Evolutionary conservation across 2,797 vertebrate genomes (phyloP).

Genomic region (Coregonus sp.): DNA sequence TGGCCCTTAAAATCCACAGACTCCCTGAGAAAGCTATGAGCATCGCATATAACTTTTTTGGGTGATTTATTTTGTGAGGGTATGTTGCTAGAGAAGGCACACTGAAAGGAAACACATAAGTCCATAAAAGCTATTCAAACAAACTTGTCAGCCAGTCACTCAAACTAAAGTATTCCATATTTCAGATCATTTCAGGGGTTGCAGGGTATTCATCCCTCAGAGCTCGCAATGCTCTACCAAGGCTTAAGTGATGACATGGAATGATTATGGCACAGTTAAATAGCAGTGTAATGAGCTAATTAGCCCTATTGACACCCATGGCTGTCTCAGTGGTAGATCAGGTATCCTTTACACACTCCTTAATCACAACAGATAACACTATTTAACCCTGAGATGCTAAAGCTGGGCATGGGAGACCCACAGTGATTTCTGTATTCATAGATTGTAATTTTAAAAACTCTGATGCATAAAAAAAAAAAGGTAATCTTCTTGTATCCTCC

Average conservation of each 20-base stretch:
- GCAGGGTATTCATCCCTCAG: constrained; percentile 58
- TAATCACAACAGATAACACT: constrained; percentile 76
- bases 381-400: constrained; percentile 71
- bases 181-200: constrained; percentile 62
- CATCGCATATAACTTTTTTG: background rate
- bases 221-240: constrained; percentile 60
- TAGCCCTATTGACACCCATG: constrained; percentile 76
- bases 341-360: constrained; percentile 66
- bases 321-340: constrained; percentile 75
- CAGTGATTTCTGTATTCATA: constrained; percentile 60
- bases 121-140: background rate
- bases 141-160: background rate
- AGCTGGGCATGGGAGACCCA: constrained; percentile 57
- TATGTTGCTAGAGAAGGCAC: background rate
- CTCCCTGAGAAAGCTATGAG: background rate
- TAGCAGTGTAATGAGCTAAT: constrained; percentile 78
- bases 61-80: background rate
- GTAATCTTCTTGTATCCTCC: background rate
- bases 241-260: constrained; percentile 75
- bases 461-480: background rate
- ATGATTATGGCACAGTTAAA: constrained; percentile 75
- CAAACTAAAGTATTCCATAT: constrained; percentile 26
- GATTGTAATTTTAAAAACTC: background rate
- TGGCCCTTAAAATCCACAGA: background rate
- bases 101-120: background rate